These are phyloP conservation scores for Poeciliopsis prolifica DNA, from an alignment of 2,113 vertebrate genomes.

Conservation along the genomic window DNA sequence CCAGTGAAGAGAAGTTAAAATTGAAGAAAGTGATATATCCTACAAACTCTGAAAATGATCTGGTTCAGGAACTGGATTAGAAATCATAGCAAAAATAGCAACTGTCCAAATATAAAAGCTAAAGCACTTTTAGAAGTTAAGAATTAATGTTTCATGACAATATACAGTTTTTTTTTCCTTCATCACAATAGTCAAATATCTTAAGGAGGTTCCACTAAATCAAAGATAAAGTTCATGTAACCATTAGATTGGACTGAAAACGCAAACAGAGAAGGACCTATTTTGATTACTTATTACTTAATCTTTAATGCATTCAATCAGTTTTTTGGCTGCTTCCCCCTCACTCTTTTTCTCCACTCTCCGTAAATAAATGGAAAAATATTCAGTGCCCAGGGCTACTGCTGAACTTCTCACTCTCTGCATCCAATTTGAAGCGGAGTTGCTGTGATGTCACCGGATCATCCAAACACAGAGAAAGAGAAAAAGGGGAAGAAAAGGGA, in stretches of 20 bases:
- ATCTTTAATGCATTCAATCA: slow-evolving; percentile 78
- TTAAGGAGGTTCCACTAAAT: slow-evolving; percentile 42
- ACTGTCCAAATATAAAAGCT: background rate
- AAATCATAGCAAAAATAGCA: background rate
- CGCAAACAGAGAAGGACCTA: slow-evolving; percentile 62
- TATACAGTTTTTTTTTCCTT: slow-evolving; percentile 30
- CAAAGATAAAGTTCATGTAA: slow-evolving; percentile 65
- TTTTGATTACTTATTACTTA: slow-evolving; percentile 85
- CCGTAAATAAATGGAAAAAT: slow-evolving; percentile 85
- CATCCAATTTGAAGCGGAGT: slow-evolving; percentile 81
- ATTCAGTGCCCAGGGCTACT: slow-evolving; percentile 82
- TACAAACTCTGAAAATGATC: background rate
- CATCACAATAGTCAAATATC: slow-evolving; percentile 51
- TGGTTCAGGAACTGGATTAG: background rate
- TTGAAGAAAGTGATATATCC: background rate
- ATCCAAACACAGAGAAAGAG: slow-evolving; percentile 66
- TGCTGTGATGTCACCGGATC: slow-evolving; percentile 79
- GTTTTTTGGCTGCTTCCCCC: slow-evolving; percentile 54
- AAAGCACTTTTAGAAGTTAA: background rate
- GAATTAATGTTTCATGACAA: background rate
- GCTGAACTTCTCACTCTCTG: slow-evolving; percentile 86
- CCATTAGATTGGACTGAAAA: slow-evolving; percentile 67
- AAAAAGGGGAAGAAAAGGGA: slow-evolving; percentile 47
- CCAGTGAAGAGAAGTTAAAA: background rate
- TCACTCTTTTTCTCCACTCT: slow-evolving; percentile 29